These are phyloP conservation scores for Nansenia antarctica DNA, from an alignment of 2,113 vertebrate genomes.

Conservation along the genomic window DNA sequence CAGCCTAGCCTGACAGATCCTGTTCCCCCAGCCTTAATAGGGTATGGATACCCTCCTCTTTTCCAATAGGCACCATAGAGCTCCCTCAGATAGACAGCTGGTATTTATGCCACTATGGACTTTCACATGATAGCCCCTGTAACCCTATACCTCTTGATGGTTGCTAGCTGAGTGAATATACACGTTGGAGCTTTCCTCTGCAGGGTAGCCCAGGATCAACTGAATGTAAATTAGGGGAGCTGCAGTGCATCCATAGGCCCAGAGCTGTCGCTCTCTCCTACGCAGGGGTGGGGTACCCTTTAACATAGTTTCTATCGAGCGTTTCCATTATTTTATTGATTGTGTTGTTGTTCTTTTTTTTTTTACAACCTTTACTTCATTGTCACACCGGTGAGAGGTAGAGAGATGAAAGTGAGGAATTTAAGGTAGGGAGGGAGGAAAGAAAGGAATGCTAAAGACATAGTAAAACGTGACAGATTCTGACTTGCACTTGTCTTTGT, in stretches of 20 bases:
- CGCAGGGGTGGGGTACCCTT: neutral
- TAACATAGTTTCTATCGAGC: neutral
- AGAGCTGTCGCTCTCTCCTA: constrained; percentile 18
- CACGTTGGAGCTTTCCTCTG: neutral
- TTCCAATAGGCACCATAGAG: neutral
- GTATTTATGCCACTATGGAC: neutral
- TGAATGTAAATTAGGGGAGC: constrained; percentile 1
- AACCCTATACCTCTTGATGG: no score
- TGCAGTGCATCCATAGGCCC: neutral
- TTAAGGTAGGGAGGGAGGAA: no score
- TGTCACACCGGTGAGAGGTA: neutral
- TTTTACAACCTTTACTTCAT: neutral
- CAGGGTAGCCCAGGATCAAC: neutral
- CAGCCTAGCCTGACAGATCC: constrained; percentile 13
- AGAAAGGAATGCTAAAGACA: neutral
- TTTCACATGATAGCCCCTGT: no score
- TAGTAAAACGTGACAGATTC: neutral
- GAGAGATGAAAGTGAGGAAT: no score
- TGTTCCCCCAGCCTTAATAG: neutral
- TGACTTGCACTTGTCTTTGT: neutral
- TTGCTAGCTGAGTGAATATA: neutral
- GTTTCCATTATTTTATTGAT: neutral
- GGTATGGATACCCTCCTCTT: neutral
- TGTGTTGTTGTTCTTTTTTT: neutral
- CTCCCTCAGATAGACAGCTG: neutral